A percentile compares a stretch with the other conserved stretches of the same genome.
Evolutionary conservation across 2,888 invertebrate genomes (phyloP).

Genomic region (Phaedon cochleariae): DNA sequence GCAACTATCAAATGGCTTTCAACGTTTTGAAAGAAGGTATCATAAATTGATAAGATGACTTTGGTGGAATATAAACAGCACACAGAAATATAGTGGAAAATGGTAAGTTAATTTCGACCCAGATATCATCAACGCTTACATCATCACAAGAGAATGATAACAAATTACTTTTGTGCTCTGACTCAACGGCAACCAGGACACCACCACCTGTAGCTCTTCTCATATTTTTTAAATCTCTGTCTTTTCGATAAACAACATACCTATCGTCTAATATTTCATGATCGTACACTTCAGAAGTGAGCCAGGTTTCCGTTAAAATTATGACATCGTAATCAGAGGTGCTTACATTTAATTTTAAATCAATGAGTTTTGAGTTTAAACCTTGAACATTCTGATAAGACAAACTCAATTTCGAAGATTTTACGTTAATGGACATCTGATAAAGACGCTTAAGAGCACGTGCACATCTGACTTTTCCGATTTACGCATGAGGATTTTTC

Average conservation of each 20-base stretch:
- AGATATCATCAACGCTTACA: too few species aligned
- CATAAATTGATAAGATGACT: neutral
- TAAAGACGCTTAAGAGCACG: neutral
- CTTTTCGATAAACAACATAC: slow-evolving; percentile 13
- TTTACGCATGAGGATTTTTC: slow-evolving; percentile 22
- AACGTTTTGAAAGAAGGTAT: neutral
- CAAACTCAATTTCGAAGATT: slow-evolving; percentile 2
- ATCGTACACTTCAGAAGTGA: slow-evolving; percentile 1
- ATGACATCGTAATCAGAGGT: slow-evolving; percentile 11
- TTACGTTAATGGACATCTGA: slow-evolving; percentile 19
- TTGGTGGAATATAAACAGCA: slow-evolving; percentile 1
- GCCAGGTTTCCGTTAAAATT: slow-evolving; percentile 19
- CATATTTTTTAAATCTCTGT: slow-evolving; percentile 4
- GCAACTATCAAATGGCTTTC: too few species aligned
- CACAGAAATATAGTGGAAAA: slow-evolving; percentile 1
- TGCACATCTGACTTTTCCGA: slow-evolving; percentile 11
- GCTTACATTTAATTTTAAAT: slow-evolving; percentile 6
- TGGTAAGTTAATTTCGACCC: neutral
- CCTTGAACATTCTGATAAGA: too few species aligned
- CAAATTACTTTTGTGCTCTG: too few species aligned
- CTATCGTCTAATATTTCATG: too few species aligned
- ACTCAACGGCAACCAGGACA: slow-evolving; percentile 9
- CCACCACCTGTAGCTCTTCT: slow-evolving; percentile 10
- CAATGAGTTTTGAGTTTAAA: slow-evolving; percentile 17
- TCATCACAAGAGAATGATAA: too few species aligned